Evolutionary conservation across 2,888 invertebrate species (phyloP).

Genomic region (Matsumyia berberina): DNA sequence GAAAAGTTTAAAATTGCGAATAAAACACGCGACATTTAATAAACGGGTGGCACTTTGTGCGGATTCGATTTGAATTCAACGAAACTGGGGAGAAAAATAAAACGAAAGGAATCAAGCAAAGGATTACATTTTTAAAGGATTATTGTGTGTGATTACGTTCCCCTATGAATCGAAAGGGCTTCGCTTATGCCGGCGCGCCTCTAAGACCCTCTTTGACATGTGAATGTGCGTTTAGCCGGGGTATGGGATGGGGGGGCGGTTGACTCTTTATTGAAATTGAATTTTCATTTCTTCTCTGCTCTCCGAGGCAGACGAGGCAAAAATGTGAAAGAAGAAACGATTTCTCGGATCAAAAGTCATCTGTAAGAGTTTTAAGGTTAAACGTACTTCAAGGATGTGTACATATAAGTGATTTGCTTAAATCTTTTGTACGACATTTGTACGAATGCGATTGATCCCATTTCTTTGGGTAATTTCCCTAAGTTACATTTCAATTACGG

Average conservation of each 20-base stretch:
- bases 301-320: conserved; percentile 1
- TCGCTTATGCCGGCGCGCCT: conserved; percentile 26
- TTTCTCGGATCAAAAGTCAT: conserved; percentile 65
- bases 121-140: conserved; percentile 76
- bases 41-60: conserved; percentile 66
- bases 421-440: conserved; percentile 73
- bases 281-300: conserved; percentile 57
- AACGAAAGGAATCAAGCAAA: conserved; percentile 63
- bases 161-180: conserved; percentile 66
- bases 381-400: conserved; percentile 67
- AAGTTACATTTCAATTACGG: conserved; percentile 70
- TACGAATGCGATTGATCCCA: conserved; percentile 69
- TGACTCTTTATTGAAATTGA: conserved; percentile 71
- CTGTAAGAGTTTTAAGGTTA: conserved; percentile 59
- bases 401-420: conserved; percentile 61
- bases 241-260: background rate
- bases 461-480: conserved; percentile 62
- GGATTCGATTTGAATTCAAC: conserved; percentile 56
- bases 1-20: conserved; percentile 53
- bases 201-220: conserved; percentile 61
- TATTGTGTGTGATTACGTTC: conserved; percentile 73
- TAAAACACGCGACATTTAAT: conserved; percentile 72
- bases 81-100: conserved; percentile 16
- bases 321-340: conserved; percentile 18
- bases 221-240: conserved; percentile 40